Base-by-base conservation (phyloP, 2,888 invertebrate genomes). In the Lasioglossum vierecki region DNA sequence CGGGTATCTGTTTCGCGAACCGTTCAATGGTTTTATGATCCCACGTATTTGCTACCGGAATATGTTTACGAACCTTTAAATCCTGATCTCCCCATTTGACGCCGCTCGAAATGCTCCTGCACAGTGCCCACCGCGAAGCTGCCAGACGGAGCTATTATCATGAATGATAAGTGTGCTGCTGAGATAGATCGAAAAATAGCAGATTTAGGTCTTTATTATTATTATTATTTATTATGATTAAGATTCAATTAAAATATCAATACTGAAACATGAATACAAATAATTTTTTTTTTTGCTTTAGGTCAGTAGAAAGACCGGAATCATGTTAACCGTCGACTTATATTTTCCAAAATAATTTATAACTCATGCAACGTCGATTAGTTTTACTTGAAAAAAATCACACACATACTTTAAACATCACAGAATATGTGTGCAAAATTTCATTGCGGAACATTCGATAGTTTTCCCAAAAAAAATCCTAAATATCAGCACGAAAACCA, bases 11-110 rank as follows among this genome's bases (percentile, higher is more conserved):
- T 68, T 63, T 13, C 71, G n/a, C 60, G 53, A 70, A 78, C 63
- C 63, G 35, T 35, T 11, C n/a, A 15, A 73, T 72, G 41, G 60
- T 82, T 84, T 66, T 78, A 78, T 78, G 75, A 74, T 35, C 70
- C 72, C 49, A 4, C 18, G 46, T 71, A 78, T 78, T 84, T 71
- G 46, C 74, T 9, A n/a, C 30, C n/a, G 30, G 41, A 82, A 82
- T 82, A 71, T 78, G 72, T 83, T 83, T 83, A 70, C 81, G 81
- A 46, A 75, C 35, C 70, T 84, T 82, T 82, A 66, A 75, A 82
- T 78, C 60, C 39, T 46, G 76, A 22, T 72, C 76, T 63, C 26
- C n/a, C 30, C 49, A 71, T 30, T 26, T n/a, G 22, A 39, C 74
- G 53, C 41, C 76, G 49, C 53, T 83, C 75, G 5, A 71, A 80